Evolutionary conservation across 2,888 invertebrate genomes (phyloP).

Genomic region (Antheraea assamensis): DNA sequence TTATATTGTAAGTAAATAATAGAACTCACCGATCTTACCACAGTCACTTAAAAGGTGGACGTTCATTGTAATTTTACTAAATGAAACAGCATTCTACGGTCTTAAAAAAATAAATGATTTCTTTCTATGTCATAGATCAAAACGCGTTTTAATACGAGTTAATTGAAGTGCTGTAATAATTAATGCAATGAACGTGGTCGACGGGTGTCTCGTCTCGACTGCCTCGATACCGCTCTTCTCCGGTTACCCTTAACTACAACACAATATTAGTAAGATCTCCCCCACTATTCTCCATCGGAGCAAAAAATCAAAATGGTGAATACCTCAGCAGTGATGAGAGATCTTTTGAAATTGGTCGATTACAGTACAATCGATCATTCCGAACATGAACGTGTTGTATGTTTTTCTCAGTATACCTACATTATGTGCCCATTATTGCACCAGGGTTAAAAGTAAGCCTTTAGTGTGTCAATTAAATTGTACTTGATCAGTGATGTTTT

Average conservation of each 20-base stretch:
- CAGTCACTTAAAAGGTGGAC: slow-evolving; percentile 22
- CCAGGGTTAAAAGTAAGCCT: neutral
- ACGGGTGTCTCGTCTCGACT: slow-evolving; percentile 34
- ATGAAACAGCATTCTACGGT: neutral
- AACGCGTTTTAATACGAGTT: slow-evolving; percentile 35
- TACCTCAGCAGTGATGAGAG: slow-evolving; percentile 19
- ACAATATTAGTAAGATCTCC: slow-evolving; percentile 28
- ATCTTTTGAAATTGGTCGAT: slow-evolving; percentile 20
- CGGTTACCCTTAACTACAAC: slow-evolving; percentile 27
- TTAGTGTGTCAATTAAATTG: neutral
- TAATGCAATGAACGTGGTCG: slow-evolving; percentile 25
- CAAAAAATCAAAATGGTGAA: neutral
- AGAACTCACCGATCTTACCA: slow-evolving; percentile 18
- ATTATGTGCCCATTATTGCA: neutral
- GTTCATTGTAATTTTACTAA: slow-evolving; percentile 21
- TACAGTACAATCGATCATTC: slow-evolving; percentile 11
- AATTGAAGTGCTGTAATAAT: slow-evolving; percentile 30
- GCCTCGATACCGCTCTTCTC: slow-evolving; percentile 34
- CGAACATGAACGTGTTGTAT: neutral
- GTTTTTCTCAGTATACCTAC: slow-evolving; percentile 10
- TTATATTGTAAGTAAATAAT: neutral
- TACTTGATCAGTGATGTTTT: slow-evolving; percentile 5
- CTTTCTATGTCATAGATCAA: neutral
- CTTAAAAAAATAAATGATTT: neutral
- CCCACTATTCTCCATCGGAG: slow-evolving; percentile 8